Evolutionary conservation across 1,140 invertebrate species (phyloP), one percentile per base, ranked within the genome.

Genomic region (Spodoptera litura): DNA sequence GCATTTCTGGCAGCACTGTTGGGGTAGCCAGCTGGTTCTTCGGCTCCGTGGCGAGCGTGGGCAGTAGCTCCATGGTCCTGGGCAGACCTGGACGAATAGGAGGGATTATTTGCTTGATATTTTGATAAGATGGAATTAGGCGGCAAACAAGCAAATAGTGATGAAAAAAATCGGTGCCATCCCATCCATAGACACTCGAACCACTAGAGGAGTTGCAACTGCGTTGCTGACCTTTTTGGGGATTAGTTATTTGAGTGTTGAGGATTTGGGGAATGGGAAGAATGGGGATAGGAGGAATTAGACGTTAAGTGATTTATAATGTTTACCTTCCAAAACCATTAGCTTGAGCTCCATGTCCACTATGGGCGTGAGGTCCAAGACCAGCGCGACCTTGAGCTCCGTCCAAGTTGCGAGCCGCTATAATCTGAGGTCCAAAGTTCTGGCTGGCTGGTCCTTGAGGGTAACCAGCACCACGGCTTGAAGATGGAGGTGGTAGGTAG

Each of bases 401-500:
- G 3, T 78, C 79, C 5, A 88, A 71, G 49, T 44, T 85, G 49
- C 89, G 85, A 0, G 89, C 91, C 0, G 91, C 89, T 6, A 91
- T 70, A 3, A 92, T 80, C 79, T 89, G 84, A 8, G 89, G 87
- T 6, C 80, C 58, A 20, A 86, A 85, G 61, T 62, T 73, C 44
- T 59, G 61, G n/a, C 73, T 70, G 49, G 80, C 79, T 9, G 83
- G 79, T 1, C 86, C 89, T 58, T 87, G 82, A 0, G 81, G 75
- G 61, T 88, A 89, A 1, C 89, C 89, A 0, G 71, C 72, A 8
- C 68, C 80, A 0, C 86, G 80, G 52, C 71, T 78, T 2, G 78
- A 58, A 0, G 83, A 38, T 15, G 89, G 81, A 6, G 91, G 91
- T 0, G 91, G 91, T 3, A 93, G 86, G 73, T 93, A 93, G 76